Conservation (phyloP, 2,797 vertebrate genomes). For the Eidolon dupreanum region DNA sequence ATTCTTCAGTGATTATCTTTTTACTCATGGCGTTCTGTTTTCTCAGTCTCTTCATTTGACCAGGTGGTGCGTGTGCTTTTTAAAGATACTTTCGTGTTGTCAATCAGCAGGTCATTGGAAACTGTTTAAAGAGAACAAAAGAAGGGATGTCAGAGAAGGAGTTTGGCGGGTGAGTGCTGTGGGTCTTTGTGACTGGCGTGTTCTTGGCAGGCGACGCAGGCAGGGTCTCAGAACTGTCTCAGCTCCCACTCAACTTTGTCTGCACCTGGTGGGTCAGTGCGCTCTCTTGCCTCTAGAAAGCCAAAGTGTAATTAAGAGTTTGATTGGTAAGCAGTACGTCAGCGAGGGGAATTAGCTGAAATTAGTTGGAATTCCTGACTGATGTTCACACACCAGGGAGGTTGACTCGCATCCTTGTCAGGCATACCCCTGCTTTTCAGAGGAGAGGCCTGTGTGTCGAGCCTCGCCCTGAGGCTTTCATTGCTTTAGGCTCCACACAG, state of each 20-base stretch:
- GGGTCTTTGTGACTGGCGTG: background rate
- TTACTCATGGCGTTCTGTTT: slow-evolving; percentile 77
- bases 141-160: background rate
- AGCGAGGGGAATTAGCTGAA: background rate
- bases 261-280: background rate
- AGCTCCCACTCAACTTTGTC: background rate
- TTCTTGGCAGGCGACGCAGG: background rate
- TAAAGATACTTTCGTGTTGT: background rate
- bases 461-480: background rate
- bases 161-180: background rate
- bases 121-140: background rate
- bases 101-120: background rate
- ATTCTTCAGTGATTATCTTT: slow-evolving; percentile 76
- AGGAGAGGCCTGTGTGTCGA: background rate
- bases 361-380: background rate
- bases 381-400: background rate
- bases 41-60: slow-evolving; percentile 68
- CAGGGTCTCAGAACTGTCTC: background rate
- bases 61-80: slow-evolving; percentile 57
- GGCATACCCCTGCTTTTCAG: background rate
- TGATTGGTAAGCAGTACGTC: background rate
- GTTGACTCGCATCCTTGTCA: background rate
- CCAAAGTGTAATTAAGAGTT: background rate
- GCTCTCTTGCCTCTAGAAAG: background rate
- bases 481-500: background rate